Evolutionary conservation across 2,797 vertebrate genomes (phyloP).

Genomic region (Bradypus variegatus): DNA sequence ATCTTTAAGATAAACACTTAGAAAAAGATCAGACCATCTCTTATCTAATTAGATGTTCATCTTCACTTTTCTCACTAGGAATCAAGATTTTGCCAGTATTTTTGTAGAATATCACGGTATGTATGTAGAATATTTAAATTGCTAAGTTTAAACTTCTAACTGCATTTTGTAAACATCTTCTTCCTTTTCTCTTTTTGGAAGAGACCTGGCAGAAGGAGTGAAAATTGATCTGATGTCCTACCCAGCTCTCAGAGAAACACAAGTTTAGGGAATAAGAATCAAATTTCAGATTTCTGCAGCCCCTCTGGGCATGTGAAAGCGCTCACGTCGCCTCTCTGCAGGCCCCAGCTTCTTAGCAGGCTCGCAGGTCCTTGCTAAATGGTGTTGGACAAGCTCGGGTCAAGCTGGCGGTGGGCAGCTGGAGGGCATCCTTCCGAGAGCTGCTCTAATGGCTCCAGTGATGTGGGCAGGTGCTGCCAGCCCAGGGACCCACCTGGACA

Average conservation of each 20-base stretch:
- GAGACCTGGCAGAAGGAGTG: constrained; percentile 17
- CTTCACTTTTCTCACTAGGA: background rate
- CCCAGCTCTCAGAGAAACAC: background rate
- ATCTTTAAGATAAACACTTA: background rate
- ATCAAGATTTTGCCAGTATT: background rate
- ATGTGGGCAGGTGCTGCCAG: rapidly evolving
- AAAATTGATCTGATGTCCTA: constrained; percentile 5
- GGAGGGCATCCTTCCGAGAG: background rate
- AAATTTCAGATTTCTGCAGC: rapidly evolving
- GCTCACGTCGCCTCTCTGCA: background rate
- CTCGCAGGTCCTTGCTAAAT: background rate
- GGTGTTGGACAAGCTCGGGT: rapidly evolving
- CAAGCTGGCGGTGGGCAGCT: background rate
- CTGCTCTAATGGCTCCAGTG: rapidly evolving
- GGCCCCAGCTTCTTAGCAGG: rapidly evolving
- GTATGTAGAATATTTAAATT: background rate
- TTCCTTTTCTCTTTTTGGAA: background rate
- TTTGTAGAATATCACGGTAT: background rate
- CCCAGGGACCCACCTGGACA: too few relatives aligned
- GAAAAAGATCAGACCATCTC: background rate
- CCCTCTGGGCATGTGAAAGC: background rate
- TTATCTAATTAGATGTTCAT: background rate
- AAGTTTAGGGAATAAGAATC: background rate
- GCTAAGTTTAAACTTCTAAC: constrained; percentile 23
- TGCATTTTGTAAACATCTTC: background rate